phyloP scores from a whole-genome alignment of 2,888 invertebrate species.

The Isotomurus palustris region DNA sequence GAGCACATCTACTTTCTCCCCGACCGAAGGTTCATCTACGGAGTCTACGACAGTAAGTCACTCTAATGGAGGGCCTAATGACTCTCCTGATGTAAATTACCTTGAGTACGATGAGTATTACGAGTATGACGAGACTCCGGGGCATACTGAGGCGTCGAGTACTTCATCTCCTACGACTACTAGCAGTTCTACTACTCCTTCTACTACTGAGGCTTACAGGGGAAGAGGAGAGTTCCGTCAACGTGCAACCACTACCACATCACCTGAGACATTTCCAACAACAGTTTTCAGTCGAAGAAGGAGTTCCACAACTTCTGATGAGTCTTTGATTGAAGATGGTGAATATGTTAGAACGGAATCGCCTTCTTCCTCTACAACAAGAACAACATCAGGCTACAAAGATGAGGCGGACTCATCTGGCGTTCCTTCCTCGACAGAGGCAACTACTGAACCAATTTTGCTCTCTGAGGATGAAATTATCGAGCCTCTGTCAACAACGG shows the following conservation, averaged over 20 bases:
- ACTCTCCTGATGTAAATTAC: not conserved
- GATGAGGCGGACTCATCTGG: not conserved
- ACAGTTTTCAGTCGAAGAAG: not conserved
- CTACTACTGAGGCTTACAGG: too few species aligned
- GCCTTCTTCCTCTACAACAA: too few species aligned
- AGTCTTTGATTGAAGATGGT: not conserved
- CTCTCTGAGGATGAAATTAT: constrained; percentile 4
- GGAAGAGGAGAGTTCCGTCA: too few species aligned
- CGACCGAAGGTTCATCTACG: too few species aligned
- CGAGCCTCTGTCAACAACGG: constrained; percentile 10
- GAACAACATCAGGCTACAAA: too few species aligned
- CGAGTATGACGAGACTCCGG: not conserved
- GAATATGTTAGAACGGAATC: too few species aligned
- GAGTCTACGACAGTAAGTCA: too few species aligned
- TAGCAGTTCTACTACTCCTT: not conserved
- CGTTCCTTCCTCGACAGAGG: not conserved
- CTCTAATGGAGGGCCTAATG: too few species aligned
- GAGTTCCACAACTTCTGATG: not conserved
- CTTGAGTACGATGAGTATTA: constrained; percentile 6
- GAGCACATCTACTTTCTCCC: too few species aligned
- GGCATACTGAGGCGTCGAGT: not conserved
- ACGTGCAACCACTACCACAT: too few species aligned
- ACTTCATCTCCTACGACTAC: not conserved
- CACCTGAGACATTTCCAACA: not conserved
- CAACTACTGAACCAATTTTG: not conserved